Conservation (phyloP, 2,113 vertebrate genomes). For the Python bivittatus region DNA sequence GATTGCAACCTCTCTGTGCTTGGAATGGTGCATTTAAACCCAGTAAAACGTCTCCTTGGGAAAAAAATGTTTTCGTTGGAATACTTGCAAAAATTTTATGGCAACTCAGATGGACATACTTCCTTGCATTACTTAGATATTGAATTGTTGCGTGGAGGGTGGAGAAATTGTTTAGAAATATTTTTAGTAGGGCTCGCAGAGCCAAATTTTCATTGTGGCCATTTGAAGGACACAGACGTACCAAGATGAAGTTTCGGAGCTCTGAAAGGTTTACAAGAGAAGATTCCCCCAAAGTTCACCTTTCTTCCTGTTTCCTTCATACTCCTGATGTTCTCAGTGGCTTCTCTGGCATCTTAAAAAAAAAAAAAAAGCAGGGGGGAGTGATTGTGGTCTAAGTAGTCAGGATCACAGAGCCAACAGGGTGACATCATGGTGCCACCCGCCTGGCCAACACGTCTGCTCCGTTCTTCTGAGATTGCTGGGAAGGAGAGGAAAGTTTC, state of each 20-base stretch:
- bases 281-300: background rate
- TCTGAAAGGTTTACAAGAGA: background rate
- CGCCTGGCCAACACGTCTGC: background rate
- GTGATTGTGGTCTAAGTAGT: background rate
- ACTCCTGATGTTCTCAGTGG: background rate
- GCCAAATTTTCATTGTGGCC: background rate
- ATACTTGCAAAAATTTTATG: background rate
- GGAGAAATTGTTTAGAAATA: background rate
- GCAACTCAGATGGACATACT: background rate
- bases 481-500: background rate
- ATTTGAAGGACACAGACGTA: too few species aligned
- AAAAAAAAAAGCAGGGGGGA: too few species aligned
- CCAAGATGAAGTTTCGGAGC: background rate
- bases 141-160: background rate
- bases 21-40: background rate
- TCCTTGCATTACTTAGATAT: background rate
- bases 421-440: background rate
- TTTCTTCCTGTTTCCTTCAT: background rate
- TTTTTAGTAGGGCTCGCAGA: background rate
- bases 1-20: background rate
- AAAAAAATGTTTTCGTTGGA: background rate
- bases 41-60: background rate
- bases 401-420: background rate
- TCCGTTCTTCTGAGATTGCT: background rate
- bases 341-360: background rate